Evolutionary conservation across 2,888 invertebrate species (phyloP), one percentile per base, ranked within the genome.

Genomic region (Callyntrura sp.): DNA sequence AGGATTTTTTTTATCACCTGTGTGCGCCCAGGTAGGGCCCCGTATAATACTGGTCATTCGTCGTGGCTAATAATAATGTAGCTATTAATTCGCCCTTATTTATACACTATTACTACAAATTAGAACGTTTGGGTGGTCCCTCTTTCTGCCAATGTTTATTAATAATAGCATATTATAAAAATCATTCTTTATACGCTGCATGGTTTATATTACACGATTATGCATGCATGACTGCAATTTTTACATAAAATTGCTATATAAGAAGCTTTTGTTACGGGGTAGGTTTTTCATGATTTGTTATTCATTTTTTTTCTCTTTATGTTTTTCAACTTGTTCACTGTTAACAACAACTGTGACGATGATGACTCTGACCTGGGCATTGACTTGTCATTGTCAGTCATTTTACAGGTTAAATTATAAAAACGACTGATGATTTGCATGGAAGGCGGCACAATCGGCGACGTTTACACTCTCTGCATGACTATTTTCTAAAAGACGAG

Each of bases 361-460:
- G 11, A 14, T 51, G 73, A 73, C 14, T 23, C 48, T 73, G 73
- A 73, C 73, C 73, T 73, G 73, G 73, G 23, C 73, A 73, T 73
- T 73, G 73, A 73, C 73, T 70, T 70, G 70, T 70, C 70, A 70
- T 73, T 70, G 70, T 73, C 73, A 73, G 73, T 73, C 70, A 73
- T 17, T n/a, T 70, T 45, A 12, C 45, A 73, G n/a, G 73, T 14
- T 48, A 73, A 20, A 20, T 35, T 35, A 35, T 35, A 35, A 35
- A n/a, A 35, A 6, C 35, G 2, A 51, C 48, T 73, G 48, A 14
- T 73, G 48, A 73, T 23, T 51, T 23, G 48, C 23, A 73, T 73
- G 23, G 23, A 45, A 73, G 73, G 48, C 45, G 73, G 73, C 73
- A 20, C 23, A 35, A 35, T 73, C 70, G 43, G n/a, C 70, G n/a